Percentiles rank a stretch among this genome's conserved stretches.
These are phyloP conservation scores for Drosophila borborema DNA, from an alignment of 2,888 invertebrate genomes.

Conservation along the genomic window DNA sequence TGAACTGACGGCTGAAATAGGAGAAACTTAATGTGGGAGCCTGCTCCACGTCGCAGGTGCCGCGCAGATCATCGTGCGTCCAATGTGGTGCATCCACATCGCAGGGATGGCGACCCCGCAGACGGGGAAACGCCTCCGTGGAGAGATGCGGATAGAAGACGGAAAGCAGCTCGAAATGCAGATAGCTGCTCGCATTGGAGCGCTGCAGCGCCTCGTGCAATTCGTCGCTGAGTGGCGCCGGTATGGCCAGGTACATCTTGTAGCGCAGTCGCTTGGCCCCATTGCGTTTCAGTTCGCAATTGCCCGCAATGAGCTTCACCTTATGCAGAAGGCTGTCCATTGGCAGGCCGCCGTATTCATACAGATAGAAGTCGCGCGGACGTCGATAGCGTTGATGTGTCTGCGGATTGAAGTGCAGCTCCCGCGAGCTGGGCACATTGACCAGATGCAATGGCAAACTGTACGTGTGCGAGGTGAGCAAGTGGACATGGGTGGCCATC, in stretches of 20 bases:
- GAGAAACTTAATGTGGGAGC: conserved; percentile 68
- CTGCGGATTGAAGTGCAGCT: conserved; percentile 86
- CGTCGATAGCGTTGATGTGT: conserved; percentile 88
- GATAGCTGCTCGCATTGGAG: conserved; percentile 83
- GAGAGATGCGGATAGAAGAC: conserved; percentile 92
- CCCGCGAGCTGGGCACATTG: conserved; percentile 88
- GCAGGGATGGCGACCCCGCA: conserved; percentile 85
- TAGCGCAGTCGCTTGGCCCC: conserved; percentile 87
- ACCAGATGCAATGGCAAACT: conserved; percentile 90
- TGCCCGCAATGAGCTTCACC: conserved; percentile 87
- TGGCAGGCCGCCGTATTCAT: conserved; percentile 90
- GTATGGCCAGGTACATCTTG: conserved; percentile 89
- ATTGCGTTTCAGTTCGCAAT: conserved; percentile 87
- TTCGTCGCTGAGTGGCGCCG: conserved; percentile 88
- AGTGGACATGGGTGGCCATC: conserved; percentile 86
- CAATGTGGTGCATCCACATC: conserved; percentile 82
- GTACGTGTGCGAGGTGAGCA: conserved; percentile 92
- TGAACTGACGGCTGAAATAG: conserved; percentile 81
- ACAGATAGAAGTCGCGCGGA: conserved; percentile 89
- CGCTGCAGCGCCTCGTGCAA: conserved; percentile 83
- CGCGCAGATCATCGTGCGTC: conserved; percentile 78
- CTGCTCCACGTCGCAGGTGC: conserved; percentile 76
- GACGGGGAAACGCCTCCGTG: conserved; percentile 89
- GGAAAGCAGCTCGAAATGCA: conserved; percentile 86
- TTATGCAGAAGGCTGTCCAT: conserved; percentile 87